Conservation (phyloP, 2,113 vertebrate species). For the Pyrgilauda ruficollis region DNA sequence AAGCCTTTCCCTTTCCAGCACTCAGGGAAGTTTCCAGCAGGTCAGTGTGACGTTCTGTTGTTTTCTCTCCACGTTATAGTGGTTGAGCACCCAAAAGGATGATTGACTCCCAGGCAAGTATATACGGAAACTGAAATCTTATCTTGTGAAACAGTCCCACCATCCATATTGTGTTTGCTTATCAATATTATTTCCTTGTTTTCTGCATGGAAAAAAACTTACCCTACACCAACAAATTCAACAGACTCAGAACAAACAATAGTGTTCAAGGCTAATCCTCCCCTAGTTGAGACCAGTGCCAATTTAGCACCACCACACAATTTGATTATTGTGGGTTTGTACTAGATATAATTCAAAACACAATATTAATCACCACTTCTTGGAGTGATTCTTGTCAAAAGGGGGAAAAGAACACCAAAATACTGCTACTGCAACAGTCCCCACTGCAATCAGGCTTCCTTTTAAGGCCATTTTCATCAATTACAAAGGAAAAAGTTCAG, state of each 20-base stretch:
- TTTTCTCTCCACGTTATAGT: neutral
- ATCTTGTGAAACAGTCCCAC: conserved; percentile 77
- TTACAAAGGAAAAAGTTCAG: neutral
- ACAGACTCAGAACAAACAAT: conserved; percentile 33
- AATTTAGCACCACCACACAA: neutral
- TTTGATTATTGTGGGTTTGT: neutral
- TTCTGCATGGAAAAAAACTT: conserved; percentile 13
- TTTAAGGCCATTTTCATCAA: neutral
- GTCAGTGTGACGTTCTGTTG: neutral
- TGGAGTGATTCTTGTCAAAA: neutral
- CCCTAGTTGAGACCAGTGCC: neutral
- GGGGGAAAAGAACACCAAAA: neutral
- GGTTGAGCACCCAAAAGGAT: neutral
- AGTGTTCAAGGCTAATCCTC: neutral
- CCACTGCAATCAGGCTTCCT: neutral
- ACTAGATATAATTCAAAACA: neutral
- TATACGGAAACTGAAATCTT: conserved; percentile 69
- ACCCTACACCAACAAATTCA: conserved; percentile 1
- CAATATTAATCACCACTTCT: neutral
- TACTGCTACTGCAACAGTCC: neutral
- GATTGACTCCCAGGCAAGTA: conserved; percentile 59
- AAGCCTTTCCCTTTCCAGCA: conserved; percentile 18
- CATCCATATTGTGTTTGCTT: conserved; percentile 75
- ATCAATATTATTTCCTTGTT: conserved; percentile 80
- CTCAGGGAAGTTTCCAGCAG: neutral